Evolutionary conservation across 2,888 invertebrate species (phyloP), one percentile per base, ranked within the genome.

Genomic region (Drosophila parthenogenetica): DNA sequence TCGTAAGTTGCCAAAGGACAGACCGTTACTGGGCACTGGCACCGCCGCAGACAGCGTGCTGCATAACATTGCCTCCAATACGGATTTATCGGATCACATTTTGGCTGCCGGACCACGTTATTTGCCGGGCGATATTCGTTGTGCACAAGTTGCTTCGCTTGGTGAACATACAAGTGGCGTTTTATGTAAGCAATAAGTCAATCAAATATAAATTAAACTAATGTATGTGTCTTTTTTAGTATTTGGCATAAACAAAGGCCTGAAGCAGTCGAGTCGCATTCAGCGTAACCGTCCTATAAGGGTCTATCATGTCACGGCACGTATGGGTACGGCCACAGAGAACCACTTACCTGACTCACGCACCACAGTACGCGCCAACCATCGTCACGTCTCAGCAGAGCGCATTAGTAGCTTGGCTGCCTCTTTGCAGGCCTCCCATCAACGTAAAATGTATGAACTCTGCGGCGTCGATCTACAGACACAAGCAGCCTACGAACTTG

Each of bases 401-500:
- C 94, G 94, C 73, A 91, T 99, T 5, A 97, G 97, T 79, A 94
- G 93, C 66, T 91, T 98, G 16, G 93, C 98, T 17, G 94, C 97
- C 2, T 93, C 96, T 2, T 94, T 97, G 92, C 97, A 98, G 92
- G 95, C 97, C 0, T 94, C 96, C 5, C 97, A 98, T 92, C 98
- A 98, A 90, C 95, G 94, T 74, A 94, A 96, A 90, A 97, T 98
- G 96, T 97, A 95, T 91, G 94, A 96, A 78, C 89, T 95, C 45
- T 94, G 95, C 78, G 98, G 98, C 22, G 94, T 98, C 0, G 95
- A 97, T 90, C 93, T 96, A 69, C 95, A 97, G 84, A 97, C 97
- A 42, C 97, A 99, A 92, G 94, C 95, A 45, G 98, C 98, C 10
- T 99, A 97, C 92, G 97, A 99, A 63, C 89, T 99, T 64, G 98